Conservation (phyloP, 2,113 vertebrate genomes). For the Ovibos moschatus region DNA sequence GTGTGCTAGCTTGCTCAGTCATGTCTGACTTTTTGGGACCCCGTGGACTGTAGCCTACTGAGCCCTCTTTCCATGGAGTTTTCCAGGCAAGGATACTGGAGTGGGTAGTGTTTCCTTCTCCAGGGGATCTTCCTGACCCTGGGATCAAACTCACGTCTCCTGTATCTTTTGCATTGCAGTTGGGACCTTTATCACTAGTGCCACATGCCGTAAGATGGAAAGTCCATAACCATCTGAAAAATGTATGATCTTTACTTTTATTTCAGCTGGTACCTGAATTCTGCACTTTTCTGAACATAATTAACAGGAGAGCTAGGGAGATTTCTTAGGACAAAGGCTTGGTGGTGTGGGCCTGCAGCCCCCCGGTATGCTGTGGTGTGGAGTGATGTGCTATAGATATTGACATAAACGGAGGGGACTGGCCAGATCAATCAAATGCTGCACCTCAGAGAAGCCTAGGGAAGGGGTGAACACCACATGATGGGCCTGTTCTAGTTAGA, state of each 20-base stretch:
- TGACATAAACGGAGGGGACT: neutral
- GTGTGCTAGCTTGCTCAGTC: neutral
- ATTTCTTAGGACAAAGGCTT: neutral
- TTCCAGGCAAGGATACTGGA: neutral
- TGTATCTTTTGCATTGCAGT: neutral
- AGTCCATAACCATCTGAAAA: neutral
- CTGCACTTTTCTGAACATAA: neutral
- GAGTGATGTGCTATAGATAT: accelerated
- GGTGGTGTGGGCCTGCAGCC: neutral
- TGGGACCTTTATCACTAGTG: neutral
- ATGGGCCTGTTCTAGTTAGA: slow-evolving; percentile 86
- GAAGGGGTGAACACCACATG: slow-evolving; percentile 80
- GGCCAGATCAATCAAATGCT: slow-evolving; percentile 69
- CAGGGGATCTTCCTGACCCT: neutral
- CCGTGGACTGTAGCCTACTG: neutral
- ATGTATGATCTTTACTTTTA: neutral
- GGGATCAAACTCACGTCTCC: neutral
- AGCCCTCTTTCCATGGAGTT: neutral
- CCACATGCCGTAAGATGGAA: neutral
- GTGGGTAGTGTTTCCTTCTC: neutral
- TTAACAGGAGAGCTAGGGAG: neutral
- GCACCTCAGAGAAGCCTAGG: slow-evolving; percentile 76
- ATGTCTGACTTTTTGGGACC: neutral
- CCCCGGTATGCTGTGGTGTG: neutral
- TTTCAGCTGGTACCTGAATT: neutral